A percentile compares a stretch with the other conserved stretches of the same genome.
phyloP scores from a whole-genome alignment of 2,888 invertebrate genomes.

The Papilio protenor region DNA sequence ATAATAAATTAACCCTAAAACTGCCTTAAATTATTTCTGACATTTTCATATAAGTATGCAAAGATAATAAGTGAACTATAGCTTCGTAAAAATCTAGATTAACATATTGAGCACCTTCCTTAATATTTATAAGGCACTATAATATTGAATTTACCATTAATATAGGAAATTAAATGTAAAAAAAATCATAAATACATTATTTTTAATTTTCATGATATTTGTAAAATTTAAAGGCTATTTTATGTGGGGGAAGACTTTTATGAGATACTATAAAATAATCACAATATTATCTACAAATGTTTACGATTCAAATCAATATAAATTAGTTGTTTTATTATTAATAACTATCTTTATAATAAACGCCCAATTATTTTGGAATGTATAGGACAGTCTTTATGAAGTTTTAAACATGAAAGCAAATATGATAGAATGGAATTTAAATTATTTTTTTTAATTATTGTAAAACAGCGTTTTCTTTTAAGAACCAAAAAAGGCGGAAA shows the following conservation, averaged over 20 bases:
- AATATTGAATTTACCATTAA: background rate
- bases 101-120: conserved; percentile 33
- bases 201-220: too few relatives aligned
- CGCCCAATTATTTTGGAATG: conserved; percentile 38
- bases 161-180: background rate
- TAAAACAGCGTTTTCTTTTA: conserved; percentile 23
- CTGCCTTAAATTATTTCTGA: conserved; percentile 41
- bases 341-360: conserved; percentile 9
- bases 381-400: conserved; percentile 58
- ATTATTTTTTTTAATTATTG: background rate
- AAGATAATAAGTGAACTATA: conserved; percentile 52
- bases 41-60: conserved; percentile 45
- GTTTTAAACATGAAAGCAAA: conserved; percentile 17
- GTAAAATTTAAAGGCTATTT: background rate
- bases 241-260: conserved; percentile 29
- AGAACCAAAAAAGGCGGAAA: background rate
- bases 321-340: conserved; percentile 56
- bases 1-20: conserved; percentile 68
- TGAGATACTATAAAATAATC: conserved; percentile 14
- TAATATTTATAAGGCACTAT: conserved; percentile 39
- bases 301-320: conserved; percentile 61
- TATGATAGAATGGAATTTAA: background rate
- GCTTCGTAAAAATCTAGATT: conserved; percentile 45
- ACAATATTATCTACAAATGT: conserved; percentile 50
- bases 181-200: background rate